Percentiles rank a stretch among this genome's conserved stretches.
Conservation (phyloP, 2,113 vertebrate species). For the Onychostoma macrolepis region DNA sequence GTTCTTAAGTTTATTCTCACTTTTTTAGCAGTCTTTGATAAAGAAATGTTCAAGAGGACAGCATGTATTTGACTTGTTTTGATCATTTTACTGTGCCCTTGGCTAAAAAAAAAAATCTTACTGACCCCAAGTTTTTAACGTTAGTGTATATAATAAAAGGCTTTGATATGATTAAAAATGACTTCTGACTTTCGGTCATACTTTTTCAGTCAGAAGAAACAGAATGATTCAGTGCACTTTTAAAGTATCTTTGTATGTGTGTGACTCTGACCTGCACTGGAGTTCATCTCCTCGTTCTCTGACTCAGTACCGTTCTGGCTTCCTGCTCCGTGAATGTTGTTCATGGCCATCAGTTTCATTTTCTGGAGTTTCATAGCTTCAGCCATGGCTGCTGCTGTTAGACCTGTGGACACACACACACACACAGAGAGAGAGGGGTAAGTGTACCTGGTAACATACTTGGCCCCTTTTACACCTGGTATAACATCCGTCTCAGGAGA, state of each 20-base stretch:
- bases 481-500: conserved; percentile 2
- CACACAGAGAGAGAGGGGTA: background rate
- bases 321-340: conserved; percentile 82
- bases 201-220: too few species aligned
- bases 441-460: background rate
- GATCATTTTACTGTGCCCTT: too few species aligned
- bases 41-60: background rate
- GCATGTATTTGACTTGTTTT: background rate
- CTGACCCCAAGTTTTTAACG: background rate
- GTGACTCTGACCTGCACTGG: conserved; percentile 78
- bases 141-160: too few species aligned
- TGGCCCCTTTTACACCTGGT: conserved; percentile 1
- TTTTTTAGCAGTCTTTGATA: background rate
- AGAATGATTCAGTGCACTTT: background rate
- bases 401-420: conserved; percentile 71
- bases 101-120: background rate
- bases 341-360: conserved; percentile 90
- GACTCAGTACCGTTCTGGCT: conserved; percentile 84
- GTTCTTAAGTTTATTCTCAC: background rate
- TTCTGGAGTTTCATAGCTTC: conserved; percentile 93
- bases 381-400: conserved; percentile 89
- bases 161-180: too few species aligned
- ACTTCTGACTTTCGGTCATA: too few species aligned
- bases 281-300: conserved; percentile 86
- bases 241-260: background rate